Percentiles rank a stretch among this genome's conserved stretches.
Conservation (phyloP, 1,140 invertebrate species). For the Berghia stephanieae region DNA sequence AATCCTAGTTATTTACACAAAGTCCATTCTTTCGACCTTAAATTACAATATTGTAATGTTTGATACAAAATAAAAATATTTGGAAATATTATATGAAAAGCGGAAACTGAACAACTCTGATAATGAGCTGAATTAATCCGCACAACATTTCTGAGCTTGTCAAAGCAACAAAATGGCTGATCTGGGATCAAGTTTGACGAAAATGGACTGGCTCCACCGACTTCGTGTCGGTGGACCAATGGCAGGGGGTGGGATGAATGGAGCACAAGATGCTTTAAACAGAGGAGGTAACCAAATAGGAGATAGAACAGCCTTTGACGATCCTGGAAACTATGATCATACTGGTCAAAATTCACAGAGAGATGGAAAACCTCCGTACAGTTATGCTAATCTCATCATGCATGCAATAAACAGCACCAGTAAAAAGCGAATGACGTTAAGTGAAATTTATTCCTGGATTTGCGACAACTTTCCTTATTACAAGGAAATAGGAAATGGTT, state of each 20-base stretch:
- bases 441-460: conserved; percentile 71
- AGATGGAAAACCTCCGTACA: conserved; percentile 72
- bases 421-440: conserved; percentile 70
- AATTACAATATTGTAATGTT: too few species aligned
- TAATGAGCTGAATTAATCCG: background rate
- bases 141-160: background rate
- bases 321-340: conserved; percentile 54
- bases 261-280: conserved; percentile 35
- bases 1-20: too few species aligned
- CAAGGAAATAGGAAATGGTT: conserved; percentile 76
- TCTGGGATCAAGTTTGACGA: conserved; percentile 70
- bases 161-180: conserved; percentile 69
- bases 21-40: too few species aligned
- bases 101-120: background rate
- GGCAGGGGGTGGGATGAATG: conserved; percentile 51
- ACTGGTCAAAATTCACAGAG: conserved; percentile 48
- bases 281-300: conserved; percentile 45
- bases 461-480: conserved; percentile 72
- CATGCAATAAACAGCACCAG: conserved; percentile 78
- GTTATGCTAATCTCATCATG: conserved; percentile 78
- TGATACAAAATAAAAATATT: too few species aligned
- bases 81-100: too few species aligned
- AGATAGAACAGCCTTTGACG: conserved; percentile 55
- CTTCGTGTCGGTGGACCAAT: conserved; percentile 67
- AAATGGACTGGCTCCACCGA: conserved; percentile 72